Evolutionary conservation across 2,797 vertebrate species (phyloP).

Genomic region (Rhinichthys osculus): DNA sequence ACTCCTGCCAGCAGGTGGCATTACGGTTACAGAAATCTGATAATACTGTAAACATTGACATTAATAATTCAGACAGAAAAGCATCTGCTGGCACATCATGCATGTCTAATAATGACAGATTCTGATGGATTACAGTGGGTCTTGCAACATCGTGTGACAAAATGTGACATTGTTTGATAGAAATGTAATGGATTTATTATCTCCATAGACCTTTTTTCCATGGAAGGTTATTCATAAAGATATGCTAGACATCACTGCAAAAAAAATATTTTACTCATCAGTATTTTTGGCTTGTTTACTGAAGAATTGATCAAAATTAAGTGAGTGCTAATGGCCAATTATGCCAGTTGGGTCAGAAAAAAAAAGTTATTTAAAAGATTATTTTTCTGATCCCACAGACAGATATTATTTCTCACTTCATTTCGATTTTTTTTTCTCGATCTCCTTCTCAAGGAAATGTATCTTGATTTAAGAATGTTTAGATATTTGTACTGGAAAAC

Average conservation of each 20-base stretch:
- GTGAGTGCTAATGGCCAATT: neutral
- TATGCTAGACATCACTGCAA: neutral
- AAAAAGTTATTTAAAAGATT: neutral
- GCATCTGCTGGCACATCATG: neutral
- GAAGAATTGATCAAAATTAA: neutral
- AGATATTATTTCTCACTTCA: neutral
- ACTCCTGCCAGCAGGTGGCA: conserved; percentile 79
- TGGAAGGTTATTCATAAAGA: neutral
- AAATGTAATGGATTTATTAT: neutral
- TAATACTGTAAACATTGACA: conserved; percentile 5
- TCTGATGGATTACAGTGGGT: neutral
- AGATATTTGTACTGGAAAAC: neutral
- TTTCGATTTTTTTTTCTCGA: neutral
- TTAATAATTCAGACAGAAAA: neutral
- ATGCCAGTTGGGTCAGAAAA: neutral
- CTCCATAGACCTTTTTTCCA: neutral
- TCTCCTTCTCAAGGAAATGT: neutral
- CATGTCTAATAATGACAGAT: neutral
- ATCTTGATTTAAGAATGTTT: too few relatives aligned
- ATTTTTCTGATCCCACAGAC: neutral
- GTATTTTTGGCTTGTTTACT: neutral
- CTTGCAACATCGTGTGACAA: neutral
- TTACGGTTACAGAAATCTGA: conserved; percentile 64
- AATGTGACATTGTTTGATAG: neutral
- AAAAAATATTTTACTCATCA: too few relatives aligned